These are phyloP conservation scores for Adoxophyes honmai DNA, from an alignment of 1,140 invertebrate genomes.

Conservation along the genomic window DNA sequence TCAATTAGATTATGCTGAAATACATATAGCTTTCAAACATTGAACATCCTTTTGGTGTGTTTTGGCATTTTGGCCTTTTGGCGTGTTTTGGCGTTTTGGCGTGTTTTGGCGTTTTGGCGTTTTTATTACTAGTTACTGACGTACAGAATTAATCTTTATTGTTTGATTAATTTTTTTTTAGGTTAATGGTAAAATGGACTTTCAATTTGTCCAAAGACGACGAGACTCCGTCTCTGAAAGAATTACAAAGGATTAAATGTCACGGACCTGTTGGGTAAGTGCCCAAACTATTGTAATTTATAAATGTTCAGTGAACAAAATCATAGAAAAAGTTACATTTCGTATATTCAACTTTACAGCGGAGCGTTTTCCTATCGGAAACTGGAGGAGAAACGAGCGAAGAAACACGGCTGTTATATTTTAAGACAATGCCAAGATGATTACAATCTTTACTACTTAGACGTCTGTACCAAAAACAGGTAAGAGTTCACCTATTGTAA, in stretches of 20 bases:
- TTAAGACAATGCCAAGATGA: constrained; percentile 87
- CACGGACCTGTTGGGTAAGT: constrained; percentile 92
- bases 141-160: too few relatives aligned
- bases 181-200: constrained; percentile 92
- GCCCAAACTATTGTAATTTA: background rate
- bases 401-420: constrained; percentile 87
- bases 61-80: too few relatives aligned
- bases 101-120: too few relatives aligned
- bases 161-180: constrained; percentile 41
- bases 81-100: too few relatives aligned
- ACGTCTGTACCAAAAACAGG: constrained; percentile 86
- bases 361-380: constrained; percentile 90
- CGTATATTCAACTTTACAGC: constrained; percentile 72
- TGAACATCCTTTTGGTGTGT: too few relatives aligned
- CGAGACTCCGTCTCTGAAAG: constrained; percentile 85
- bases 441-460: constrained; percentile 88
- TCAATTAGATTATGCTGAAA: background rate
- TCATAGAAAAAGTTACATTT: too few relatives aligned
- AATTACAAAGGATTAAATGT: constrained; percentile 85
- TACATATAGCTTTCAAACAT: background rate
- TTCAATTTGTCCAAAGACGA: constrained; percentile 91
- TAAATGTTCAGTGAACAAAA: too few relatives aligned
- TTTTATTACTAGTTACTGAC: too few relatives aligned
- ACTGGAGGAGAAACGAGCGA: constrained; percentile 85
- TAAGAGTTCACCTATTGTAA: too few relatives aligned